These are phyloP conservation scores for Lithobates pipiens DNA, from an alignment of 2,797 vertebrate genomes.

Conservation along the genomic window DNA sequence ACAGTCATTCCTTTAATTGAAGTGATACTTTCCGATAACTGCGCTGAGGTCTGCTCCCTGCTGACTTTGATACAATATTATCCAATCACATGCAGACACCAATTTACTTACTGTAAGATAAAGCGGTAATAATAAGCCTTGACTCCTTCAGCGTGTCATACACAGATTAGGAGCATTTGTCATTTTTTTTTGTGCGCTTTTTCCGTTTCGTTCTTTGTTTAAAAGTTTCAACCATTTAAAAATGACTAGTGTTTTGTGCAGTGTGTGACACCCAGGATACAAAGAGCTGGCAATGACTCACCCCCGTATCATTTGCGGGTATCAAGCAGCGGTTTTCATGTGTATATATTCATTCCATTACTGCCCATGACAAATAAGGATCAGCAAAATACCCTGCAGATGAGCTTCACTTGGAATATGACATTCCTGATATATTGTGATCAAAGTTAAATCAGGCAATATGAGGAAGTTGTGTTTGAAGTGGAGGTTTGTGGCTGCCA, in stretches of 20 bases:
- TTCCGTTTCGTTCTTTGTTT: not conserved
- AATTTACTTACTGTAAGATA: constrained; percentile 1
- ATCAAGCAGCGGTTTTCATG: not conserved
- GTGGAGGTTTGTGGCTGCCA: not conserved
- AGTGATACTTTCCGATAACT: constrained; percentile 79
- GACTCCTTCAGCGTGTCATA: not conserved
- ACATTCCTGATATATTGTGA: not conserved
- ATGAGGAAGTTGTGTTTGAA: not conserved
- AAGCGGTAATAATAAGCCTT: constrained; percentile 15
- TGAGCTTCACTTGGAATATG: constrained; percentile 3
- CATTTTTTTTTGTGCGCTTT: not conserved
- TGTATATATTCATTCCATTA: constrained; percentile 8
- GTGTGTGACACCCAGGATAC: not conserved
- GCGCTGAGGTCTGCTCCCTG: constrained; percentile 64
- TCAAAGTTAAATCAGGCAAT: constrained; percentile 15
- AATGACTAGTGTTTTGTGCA: not conserved
- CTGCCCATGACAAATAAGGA: constrained; percentile 3
- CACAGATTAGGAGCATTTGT: not conserved
- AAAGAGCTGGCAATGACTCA: not conserved
- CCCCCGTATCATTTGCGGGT: not conserved
- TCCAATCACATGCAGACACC: constrained; percentile 69
- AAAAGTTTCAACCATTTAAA: not conserved
- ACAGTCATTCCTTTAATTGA: constrained; percentile 85
- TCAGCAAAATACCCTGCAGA: not conserved
- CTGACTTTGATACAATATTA: constrained; percentile 72